A percentile compares a stretch with the other conserved stretches of the same genome.
Evolutionary conservation across 1,140 invertebrate species (phyloP).

Genomic region (Caenorhabditis brenneri): DNA sequence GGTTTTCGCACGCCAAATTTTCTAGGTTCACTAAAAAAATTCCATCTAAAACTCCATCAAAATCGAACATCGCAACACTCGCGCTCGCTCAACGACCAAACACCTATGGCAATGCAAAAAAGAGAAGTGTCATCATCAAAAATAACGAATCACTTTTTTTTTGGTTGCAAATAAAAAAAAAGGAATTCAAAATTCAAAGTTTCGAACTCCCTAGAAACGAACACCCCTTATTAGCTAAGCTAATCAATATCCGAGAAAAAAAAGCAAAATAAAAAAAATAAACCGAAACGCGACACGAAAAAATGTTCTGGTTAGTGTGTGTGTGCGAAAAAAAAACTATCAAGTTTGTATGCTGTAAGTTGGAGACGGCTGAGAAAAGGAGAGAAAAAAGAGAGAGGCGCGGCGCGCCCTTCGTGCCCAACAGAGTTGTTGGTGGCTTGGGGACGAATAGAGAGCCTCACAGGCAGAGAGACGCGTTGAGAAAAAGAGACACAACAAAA

Average conservation of each 20-base stretch:
- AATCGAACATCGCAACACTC: too few species aligned
- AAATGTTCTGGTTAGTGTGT: conserved; percentile 27
- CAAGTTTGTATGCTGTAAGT: neutral
- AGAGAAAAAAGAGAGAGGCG: neutral
- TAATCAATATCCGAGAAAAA: neutral
- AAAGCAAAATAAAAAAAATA: neutral
- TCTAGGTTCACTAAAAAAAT: too few species aligned
- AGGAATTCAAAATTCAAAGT: too few species aligned
- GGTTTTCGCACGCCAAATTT: too few species aligned
- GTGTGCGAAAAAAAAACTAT: neutral
- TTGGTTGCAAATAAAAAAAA: too few species aligned
- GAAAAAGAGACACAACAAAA: conserved; percentile 25
- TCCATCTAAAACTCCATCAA: too few species aligned
- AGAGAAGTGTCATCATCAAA: too few species aligned
- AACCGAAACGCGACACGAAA: neutral
- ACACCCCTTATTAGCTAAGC: too few species aligned
- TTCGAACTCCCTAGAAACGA: too few species aligned
- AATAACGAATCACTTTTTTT: too few species aligned
- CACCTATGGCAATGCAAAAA: too few species aligned
- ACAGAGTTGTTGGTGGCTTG: neutral
- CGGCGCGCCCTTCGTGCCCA: neutral
- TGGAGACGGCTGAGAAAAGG: neutral
- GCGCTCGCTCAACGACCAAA: too few species aligned
- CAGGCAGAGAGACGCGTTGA: neutral
- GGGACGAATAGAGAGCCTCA: neutral